phyloP scores from a whole-genome alignment of 2,797 vertebrate species.

The Acropternis orthonyx region DNA sequence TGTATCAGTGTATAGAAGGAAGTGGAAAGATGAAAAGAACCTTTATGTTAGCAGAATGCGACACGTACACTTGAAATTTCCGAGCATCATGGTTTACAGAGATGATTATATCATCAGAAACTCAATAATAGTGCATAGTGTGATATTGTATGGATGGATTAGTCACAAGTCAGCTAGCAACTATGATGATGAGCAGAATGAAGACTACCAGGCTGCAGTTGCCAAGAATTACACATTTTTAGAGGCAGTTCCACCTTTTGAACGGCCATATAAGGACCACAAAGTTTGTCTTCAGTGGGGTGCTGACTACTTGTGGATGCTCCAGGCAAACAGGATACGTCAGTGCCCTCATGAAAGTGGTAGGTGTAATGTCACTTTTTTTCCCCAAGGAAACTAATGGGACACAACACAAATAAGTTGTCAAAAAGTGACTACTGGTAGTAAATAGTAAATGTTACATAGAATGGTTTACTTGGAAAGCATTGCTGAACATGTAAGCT shows the following conservation, averaged over 20 bases:
- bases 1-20: slow-evolving; percentile 83
- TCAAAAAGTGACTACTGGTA: neutral
- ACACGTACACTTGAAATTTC: slow-evolving; percentile 81
- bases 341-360: slow-evolving; percentile 86
- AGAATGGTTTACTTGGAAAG: neutral
- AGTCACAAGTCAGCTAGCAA: slow-evolving; percentile 46
- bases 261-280: slow-evolving; percentile 81
- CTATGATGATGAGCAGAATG: neutral
- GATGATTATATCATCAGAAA: slow-evolving; percentile 79
- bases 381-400: neutral
- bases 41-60: slow-evolving; percentile 71
- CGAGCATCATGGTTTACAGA: slow-evolving; percentile 82
- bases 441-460: neutral
- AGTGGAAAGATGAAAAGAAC: slow-evolving; percentile 79
- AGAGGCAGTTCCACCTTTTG: slow-evolving; percentile 74
- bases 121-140: slow-evolving; percentile 75
- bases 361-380: slow-evolving; percentile 62
- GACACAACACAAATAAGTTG: neutral
- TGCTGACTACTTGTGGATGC: slow-evolving; percentile 80
- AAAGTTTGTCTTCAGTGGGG: slow-evolving; percentile 85
- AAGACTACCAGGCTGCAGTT: slow-evolving; percentile 72
- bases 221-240: slow-evolving; percentile 80
- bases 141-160: slow-evolving; percentile 85
- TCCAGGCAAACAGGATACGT: slow-evolving; percentile 74
- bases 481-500: neutral